Evolutionary conservation across 64 coral and sea anemone species (phyloP).

Genomic region (Stylophora pistillata): DNA sequence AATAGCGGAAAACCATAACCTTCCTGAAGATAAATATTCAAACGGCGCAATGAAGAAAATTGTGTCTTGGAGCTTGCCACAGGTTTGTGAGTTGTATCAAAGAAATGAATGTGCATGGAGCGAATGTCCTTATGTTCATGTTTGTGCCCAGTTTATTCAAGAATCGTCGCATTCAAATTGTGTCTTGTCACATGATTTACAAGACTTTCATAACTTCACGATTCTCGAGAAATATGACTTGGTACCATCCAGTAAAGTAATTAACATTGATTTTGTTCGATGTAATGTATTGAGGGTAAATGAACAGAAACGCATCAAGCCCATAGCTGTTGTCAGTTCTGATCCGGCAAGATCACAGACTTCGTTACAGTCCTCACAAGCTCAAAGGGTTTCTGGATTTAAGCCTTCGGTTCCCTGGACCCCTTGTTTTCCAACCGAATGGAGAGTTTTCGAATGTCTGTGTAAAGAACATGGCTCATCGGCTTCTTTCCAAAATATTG

Average conservation of each 20-base stretch:
- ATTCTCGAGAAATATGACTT: slow-evolving; percentile 17
- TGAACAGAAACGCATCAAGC: background rate
- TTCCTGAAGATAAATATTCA: background rate
- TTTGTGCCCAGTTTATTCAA: slow-evolving; percentile 3
- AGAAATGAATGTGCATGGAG: slow-evolving; percentile 9
- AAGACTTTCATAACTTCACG: slow-evolving; percentile 2
- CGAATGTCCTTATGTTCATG: slow-evolving; percentile 36
- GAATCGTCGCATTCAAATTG: background rate
- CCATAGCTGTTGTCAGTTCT: too few species aligned
- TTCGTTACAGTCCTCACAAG: background rate
- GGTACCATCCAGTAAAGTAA: background rate
- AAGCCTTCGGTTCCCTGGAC: background rate
- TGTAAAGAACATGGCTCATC: slow-evolving; percentile 35
- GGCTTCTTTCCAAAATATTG: slow-evolving; percentile 49
- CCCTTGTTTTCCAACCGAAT: slow-evolving; percentile 21
- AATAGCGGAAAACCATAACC: background rate
- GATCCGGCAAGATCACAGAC: too few species aligned
- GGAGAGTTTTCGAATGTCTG: slow-evolving; percentile 52
- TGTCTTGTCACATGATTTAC: slow-evolving; percentile 12
- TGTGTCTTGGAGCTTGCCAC: slow-evolving; percentile 25
- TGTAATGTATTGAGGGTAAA: background rate
- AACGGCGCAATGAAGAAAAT: slow-evolving; percentile 26
- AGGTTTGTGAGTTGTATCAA: slow-evolving; percentile 45
- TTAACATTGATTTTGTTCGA: slow-evolving; percentile 12
- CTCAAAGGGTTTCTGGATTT: background rate